Evolutionary conservation across 2,888 invertebrate species (phyloP).

Genomic region (Gasteruption jaculator): DNA sequence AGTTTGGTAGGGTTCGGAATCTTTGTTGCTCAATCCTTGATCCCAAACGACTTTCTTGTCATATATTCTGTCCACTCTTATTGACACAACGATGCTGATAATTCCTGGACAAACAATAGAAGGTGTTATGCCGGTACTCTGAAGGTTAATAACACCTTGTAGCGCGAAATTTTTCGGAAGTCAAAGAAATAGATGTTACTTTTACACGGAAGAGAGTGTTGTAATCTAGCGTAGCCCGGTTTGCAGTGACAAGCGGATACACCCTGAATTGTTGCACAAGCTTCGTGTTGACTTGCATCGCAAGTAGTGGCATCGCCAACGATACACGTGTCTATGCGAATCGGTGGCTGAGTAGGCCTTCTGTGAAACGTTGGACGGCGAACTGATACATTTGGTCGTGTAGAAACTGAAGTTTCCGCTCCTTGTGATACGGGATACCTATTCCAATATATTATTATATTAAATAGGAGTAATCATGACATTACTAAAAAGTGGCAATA

Average conservation of each 20-base stretch:
- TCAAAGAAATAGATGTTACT: too few species aligned
- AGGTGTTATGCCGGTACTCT: not conserved
- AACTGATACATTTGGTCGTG: slow-evolving; percentile 45
- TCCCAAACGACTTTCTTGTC: slow-evolving; percentile 77
- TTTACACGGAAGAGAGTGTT: slow-evolving; percentile 46
- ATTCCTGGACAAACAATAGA: slow-evolving; percentile 52
- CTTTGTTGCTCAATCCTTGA: slow-evolving; percentile 67
- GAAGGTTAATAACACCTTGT: not conserved
- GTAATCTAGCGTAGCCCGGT: slow-evolving; percentile 58
- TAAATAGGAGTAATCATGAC: too few species aligned
- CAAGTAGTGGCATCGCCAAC: slow-evolving; percentile 91
- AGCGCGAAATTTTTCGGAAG: slow-evolving; percentile 6
- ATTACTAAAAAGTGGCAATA: too few species aligned
- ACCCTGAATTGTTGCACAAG: slow-evolving; percentile 73
- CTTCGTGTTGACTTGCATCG: slow-evolving; percentile 81
- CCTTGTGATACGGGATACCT: too few species aligned
- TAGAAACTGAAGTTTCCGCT: too few species aligned
- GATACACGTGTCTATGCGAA: slow-evolving; percentile 87
- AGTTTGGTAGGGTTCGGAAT: slow-evolving; percentile 76
- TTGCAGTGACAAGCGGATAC: slow-evolving; percentile 87
- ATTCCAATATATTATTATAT: too few species aligned
- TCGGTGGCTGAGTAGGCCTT: slow-evolving; percentile 65
- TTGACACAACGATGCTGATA: slow-evolving; percentile 71
- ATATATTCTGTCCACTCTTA: slow-evolving; percentile 79
- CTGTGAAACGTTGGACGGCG: slow-evolving; percentile 59